Percentiles rank a stretch among this genome's conserved stretches.
phyloP scores from a whole-genome alignment of 2,113 vertebrate genomes.

The Galemys pyrenaicus region DNA sequence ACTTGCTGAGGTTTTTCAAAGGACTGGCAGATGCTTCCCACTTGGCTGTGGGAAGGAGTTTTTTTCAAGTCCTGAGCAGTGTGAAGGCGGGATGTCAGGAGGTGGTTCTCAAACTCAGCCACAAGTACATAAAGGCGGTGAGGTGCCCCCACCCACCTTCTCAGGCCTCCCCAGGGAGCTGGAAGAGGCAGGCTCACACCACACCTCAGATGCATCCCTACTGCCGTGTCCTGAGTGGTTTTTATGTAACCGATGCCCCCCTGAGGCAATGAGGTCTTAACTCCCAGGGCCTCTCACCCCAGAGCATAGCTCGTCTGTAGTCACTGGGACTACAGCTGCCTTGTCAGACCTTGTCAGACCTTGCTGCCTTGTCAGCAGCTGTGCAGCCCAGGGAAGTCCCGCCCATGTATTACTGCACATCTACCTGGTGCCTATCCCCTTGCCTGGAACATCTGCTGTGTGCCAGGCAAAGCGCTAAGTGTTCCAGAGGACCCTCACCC shows the following conservation, averaged over 20 bases:
- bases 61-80: neutral
- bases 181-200: neutral
- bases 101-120: neutral
- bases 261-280: neutral
- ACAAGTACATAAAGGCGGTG: neutral
- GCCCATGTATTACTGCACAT: rapidly evolving
- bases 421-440: neutral
- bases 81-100: neutral
- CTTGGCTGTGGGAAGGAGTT: too few relatives aligned
- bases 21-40: neutral
- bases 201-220: neutral
- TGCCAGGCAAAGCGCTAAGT: neutral
- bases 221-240: too few relatives aligned
- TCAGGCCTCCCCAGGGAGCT: neutral
- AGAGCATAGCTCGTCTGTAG: too few relatives aligned
- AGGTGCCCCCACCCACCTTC: too few relatives aligned
- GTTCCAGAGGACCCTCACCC: neutral
- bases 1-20: neutral
- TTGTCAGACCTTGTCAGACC: too few relatives aligned
- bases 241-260: neutral
- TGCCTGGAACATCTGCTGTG: neutral
- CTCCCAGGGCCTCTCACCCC: neutral
- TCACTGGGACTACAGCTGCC: neutral
- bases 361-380: neutral
- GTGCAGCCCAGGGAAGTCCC: neutral